These are phyloP conservation scores for Microplitis mediator DNA, from an alignment of 1,140 invertebrate genomes.

Conservation along the genomic window DNA sequence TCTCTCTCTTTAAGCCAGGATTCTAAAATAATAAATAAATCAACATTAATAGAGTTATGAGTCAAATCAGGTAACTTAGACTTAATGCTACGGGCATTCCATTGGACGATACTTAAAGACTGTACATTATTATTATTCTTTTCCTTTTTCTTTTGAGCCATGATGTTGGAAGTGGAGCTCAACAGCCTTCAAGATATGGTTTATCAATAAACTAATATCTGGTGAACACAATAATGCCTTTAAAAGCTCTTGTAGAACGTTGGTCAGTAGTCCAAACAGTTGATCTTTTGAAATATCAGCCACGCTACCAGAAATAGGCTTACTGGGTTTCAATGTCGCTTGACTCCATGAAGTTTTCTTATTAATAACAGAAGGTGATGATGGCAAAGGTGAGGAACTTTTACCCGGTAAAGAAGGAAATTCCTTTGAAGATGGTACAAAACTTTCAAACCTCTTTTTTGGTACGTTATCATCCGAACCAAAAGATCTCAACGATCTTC, in stretches of 20 bases:
- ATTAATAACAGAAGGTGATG: no score
- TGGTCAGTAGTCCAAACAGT: no score
- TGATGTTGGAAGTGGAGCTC: background rate
- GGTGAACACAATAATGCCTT: background rate
- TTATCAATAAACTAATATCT: background rate
- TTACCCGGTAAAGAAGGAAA: no score
- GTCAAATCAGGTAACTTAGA: slow-evolving; percentile 32
- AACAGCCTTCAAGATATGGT: background rate
- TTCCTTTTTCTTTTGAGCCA: background rate
- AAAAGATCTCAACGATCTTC: background rate
- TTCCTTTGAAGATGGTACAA: no score
- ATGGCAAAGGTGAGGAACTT: no score
- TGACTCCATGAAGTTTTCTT: no score
- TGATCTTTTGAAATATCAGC: no score
- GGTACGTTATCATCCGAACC: no score
- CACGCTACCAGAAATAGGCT: no score
- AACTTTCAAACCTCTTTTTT: no score
- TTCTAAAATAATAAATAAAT: slow-evolving; percentile 34
- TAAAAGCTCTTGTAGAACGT: background rate
- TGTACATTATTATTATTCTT: background rate
- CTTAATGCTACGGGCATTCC: slow-evolving; percentile 27
- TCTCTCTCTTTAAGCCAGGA: slow-evolving; percentile 31
- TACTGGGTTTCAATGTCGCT: no score
- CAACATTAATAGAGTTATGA: slow-evolving; percentile 24
- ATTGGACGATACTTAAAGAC: slow-evolving; percentile 1